Base-by-base conservation (phyloP, 2,888 invertebrate genomes). In the Crossocerus cetratus region DNA sequence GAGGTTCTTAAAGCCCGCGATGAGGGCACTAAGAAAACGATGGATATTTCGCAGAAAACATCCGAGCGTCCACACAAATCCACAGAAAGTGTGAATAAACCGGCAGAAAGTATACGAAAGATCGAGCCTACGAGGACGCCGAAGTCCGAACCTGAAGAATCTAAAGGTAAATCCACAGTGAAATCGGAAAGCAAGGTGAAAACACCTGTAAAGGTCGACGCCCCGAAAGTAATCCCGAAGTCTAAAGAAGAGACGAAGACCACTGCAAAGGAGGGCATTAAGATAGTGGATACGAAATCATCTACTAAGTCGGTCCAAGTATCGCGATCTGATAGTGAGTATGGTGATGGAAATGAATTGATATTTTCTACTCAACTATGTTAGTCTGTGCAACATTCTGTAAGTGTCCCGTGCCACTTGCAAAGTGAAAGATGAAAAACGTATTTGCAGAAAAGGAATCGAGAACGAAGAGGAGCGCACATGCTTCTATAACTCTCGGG, bases 401-500 rank as follows among this genome's bases (percentile, higher is more conserved):
- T 16, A 42, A 18, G 43, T 43, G 4, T 4, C 16, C 14, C 43
- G 4, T 18, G 18, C 13, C 8, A 11, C 3, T 32, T 49, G 1
- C 16, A 16, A 49, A 16, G 1, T 49, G 14, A 49, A 49, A 4
- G 14, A 1, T n/a, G 49, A 3, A 49, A 49, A 32, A 32, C 32
- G 55, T 67, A 43, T 65, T 76, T 76, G n/a, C 81, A 76, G 88
- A 86, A 80, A 78, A 76, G 54, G 88, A 86, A 80, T 80, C 90
- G 65, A 84, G 83, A 77, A 77, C 82, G 68, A 83, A 82, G 64
- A 85, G 82, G 80, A 90, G 91, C 65, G 91, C 91, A 84, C 90
- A 92, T 76, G 88, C 91, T 21, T 90, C 92, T 86, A 92, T 92
- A 87, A 92, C 92, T 90, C 93, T 94, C 86, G 93, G 93, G 86